These are phyloP conservation scores for Larimichthys crocea DNA, from an alignment of 2,113 vertebrate genomes.

Conservation along the genomic window DNA sequence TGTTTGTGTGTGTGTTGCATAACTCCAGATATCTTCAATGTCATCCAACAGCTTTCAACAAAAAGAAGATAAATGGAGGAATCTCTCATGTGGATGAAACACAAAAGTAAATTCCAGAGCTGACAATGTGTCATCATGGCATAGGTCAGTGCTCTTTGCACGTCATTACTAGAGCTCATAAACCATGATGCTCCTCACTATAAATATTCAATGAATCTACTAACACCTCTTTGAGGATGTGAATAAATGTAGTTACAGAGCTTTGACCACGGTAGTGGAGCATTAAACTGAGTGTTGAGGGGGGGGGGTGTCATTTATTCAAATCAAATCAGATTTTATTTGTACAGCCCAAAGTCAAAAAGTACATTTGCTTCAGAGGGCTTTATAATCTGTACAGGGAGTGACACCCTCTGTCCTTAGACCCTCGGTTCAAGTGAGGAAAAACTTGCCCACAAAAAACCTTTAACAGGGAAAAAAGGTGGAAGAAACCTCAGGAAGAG, in stretches of 20 bases:
- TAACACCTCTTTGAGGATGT: conserved; percentile 19
- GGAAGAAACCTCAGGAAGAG: too few relatives aligned
- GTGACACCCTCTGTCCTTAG: too few relatives aligned
- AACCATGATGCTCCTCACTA: conserved; percentile 37
- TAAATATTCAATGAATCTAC: conserved; percentile 45
- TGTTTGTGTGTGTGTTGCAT: background rate
- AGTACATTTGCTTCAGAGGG: too few relatives aligned
- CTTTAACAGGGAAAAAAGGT: too few relatives aligned
- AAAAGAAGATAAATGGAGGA: conserved; percentile 10
- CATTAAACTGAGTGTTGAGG: background rate
- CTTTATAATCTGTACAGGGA: too few relatives aligned
- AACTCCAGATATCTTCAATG: background rate
- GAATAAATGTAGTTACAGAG: background rate
- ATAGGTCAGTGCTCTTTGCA: conserved; percentile 55
- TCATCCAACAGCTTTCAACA: conserved; percentile 29
- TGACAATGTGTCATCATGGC: conserved; percentile 36
- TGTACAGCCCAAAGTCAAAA: too few relatives aligned
- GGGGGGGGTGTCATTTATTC: too few relatives aligned
- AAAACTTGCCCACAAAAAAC: too few relatives aligned
- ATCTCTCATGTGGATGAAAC: conserved; percentile 9
- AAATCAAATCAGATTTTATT: too few relatives aligned
- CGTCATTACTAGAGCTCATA: conserved; percentile 56
- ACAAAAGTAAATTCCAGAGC: conserved; percentile 26
- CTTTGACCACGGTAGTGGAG: background rate
- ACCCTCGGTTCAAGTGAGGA: too few relatives aligned